Conservation (phyloP, 2,113 vertebrate species). For the Condylura cristata region DNA sequence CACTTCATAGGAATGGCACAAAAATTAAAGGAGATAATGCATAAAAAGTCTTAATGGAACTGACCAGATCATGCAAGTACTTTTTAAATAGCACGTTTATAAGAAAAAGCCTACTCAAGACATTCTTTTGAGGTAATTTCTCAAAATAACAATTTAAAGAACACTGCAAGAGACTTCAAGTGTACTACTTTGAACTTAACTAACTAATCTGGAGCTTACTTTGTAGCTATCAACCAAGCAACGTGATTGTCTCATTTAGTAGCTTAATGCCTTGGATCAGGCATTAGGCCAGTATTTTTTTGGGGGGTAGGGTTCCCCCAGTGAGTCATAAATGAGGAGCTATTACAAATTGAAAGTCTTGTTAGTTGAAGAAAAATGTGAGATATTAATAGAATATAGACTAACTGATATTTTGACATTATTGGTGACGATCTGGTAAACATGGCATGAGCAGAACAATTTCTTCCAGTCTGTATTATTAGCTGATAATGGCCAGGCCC, state of each 20-base stretch:
- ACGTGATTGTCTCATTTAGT: background rate
- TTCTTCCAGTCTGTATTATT: background rate
- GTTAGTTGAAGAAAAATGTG: conserved; percentile 26
- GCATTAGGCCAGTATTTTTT: background rate
- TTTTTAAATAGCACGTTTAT: background rate
- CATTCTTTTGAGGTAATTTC: conserved; percentile 27
- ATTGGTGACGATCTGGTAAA: background rate
- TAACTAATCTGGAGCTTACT: background rate
- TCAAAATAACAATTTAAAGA: conserved; percentile 34
- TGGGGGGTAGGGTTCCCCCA: background rate
- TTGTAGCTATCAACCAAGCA: background rate
- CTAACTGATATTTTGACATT: background rate
- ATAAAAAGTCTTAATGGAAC: background rate
- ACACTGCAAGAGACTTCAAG: background rate
- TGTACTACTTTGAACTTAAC: no score
- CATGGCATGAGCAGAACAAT: background rate
- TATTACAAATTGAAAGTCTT: background rate
- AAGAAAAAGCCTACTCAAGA: background rate
- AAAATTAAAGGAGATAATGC: conserved; percentile 17
- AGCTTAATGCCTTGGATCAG: background rate
- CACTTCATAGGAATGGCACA: background rate
- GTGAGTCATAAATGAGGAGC: background rate
- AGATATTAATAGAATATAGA: background rate
- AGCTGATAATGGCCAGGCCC: background rate
- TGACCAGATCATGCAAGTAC: background rate